Evolutionary conservation across 2,888 invertebrate species (phyloP).

Genomic region (Thera obeliscata): DNA sequence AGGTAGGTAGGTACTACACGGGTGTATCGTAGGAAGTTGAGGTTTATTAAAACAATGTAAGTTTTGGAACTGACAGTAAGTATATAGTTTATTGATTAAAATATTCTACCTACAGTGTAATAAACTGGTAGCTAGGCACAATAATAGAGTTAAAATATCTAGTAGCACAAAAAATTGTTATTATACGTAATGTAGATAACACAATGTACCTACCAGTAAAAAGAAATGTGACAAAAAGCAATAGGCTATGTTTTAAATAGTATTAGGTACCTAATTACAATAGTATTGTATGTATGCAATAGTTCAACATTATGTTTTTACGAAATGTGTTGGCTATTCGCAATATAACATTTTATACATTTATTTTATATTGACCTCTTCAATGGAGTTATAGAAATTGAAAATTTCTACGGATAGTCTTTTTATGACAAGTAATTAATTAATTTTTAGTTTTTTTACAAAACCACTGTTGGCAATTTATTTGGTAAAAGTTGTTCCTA

Average conservation of each 20-base stretch:
- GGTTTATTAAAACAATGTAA: no score
- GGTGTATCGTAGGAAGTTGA: background rate
- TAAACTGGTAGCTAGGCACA: background rate
- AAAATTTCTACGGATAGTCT: background rate
- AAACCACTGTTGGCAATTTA: background rate
- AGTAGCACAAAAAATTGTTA: background rate
- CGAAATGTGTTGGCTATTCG: no score
- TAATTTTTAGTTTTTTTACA: background rate
- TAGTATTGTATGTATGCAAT: no score
- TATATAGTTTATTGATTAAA: background rate
- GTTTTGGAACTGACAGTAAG: no score
- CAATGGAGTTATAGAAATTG: no score
- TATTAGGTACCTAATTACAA: no score
- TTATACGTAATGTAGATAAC: background rate
- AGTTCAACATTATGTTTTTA: no score
- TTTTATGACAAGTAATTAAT: background rate
- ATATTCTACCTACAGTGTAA: background rate
- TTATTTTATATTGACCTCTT: background rate
- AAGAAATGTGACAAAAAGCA: background rate
- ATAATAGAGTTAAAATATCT: background rate
- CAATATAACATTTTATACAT: background rate
- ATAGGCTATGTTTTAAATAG: background rate
- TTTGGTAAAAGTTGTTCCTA: conserved; percentile 22
- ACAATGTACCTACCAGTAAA: background rate
- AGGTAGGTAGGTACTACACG: no score